A percentile compares a stretch with the other conserved stretches of the same genome.
These are phyloP conservation scores for Rachycentron canadum DNA, from an alignment of 2,797 vertebrate genomes.

Conservation along the genomic window DNA sequence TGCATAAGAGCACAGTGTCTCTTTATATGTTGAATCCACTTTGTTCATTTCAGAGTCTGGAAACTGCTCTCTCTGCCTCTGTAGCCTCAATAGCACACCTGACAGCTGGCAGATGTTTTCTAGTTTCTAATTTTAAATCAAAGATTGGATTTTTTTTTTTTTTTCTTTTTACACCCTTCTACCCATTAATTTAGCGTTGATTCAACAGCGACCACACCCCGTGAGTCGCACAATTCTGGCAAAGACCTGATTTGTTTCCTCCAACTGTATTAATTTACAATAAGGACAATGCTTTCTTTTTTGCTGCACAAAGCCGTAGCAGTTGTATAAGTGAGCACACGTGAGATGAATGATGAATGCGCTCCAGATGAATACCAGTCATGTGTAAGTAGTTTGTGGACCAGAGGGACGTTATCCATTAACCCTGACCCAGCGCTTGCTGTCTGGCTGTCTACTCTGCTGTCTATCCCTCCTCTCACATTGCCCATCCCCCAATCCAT, in stretches of 20 bases:
- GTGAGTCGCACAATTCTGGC: background rate
- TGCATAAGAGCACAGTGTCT: background rate
- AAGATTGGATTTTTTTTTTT: background rate
- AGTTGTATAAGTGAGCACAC: background rate
- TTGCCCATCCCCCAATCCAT: background rate
- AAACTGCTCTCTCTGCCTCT: constrained; percentile 1
- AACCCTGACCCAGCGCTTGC: constrained; percentile 68
- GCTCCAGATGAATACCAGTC: constrained; percentile 29
- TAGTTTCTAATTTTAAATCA: constrained; percentile 14
- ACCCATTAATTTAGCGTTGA: background rate
- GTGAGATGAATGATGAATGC: constrained; percentile 31
- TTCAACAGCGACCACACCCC: background rate
- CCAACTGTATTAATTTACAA: background rate
- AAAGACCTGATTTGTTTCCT: background rate
- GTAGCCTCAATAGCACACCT: background rate
- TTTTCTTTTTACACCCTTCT: background rate
- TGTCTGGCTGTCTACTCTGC: constrained; percentile 58
- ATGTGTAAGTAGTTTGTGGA: constrained; percentile 45
- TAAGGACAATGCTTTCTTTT: constrained; percentile 2
- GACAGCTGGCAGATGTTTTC: constrained; percentile 20
- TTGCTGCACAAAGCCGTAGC: background rate
- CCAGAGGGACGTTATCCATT: constrained; percentile 66
- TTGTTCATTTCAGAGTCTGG: constrained; percentile 6
- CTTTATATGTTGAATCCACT: background rate
- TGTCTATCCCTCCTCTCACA: constrained; percentile 32